phyloP scores from a whole-genome alignment of 2,113 vertebrate genomes.

The Engystomops pustulosus region DNA sequence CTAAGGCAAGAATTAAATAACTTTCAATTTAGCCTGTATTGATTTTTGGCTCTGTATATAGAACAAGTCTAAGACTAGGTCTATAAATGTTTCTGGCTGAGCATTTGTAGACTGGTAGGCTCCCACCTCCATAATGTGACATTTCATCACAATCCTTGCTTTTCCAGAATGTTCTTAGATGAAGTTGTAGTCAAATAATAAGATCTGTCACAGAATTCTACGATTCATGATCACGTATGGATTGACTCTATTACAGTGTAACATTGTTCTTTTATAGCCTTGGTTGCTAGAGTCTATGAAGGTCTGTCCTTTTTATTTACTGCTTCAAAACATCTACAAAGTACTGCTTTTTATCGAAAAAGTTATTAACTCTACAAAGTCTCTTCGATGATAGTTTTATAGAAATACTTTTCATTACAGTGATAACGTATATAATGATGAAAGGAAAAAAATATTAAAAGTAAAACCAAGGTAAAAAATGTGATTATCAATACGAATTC shows the following conservation, averaged over 20 bases:
- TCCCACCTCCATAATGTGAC: slow-evolving; percentile 26
- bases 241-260: not conserved
- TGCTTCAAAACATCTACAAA: too few relatives aligned
- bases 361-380: too few relatives aligned
- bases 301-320: too few relatives aligned
- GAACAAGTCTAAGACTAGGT: slow-evolving; percentile 31
- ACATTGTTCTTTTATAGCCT: not conserved
- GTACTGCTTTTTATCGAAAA: too few relatives aligned
- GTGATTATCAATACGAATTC: too few relatives aligned
- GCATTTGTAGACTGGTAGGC: slow-evolving; percentile 43
- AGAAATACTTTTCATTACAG: too few relatives aligned
- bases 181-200: not conserved
- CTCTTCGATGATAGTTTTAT: too few relatives aligned
- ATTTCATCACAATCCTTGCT: slow-evolving; percentile 22
- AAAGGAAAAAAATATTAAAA: too few relatives aligned
- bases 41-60: slow-evolving; percentile 54
- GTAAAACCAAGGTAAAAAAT: too few relatives aligned
- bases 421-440: too few relatives aligned
- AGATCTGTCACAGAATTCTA: not conserved
- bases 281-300: too few relatives aligned
- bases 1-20: slow-evolving; percentile 55
- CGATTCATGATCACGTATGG: not conserved
- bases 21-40: slow-evolving; percentile 52
- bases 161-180: not conserved
- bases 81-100: slow-evolving; percentile 31